Percentiles rank a stretch among this genome's conserved stretches.
phyloP scores from a whole-genome alignment of 2,888 invertebrate species.

The Blera fallax region DNA sequence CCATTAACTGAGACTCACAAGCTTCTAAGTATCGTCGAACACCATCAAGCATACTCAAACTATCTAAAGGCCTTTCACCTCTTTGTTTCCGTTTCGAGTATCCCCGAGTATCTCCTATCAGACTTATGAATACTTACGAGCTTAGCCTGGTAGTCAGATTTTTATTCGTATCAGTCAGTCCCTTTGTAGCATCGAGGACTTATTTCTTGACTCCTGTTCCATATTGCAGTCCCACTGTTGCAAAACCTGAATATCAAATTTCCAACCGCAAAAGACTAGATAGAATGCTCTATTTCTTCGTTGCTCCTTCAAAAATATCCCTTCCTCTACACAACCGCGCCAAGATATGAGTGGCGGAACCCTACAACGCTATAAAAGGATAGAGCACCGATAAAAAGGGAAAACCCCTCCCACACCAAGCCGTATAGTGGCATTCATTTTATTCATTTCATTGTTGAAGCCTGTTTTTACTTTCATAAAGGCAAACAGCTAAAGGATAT shows the following conservation, averaged over 20 bases:
- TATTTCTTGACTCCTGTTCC: not conserved
- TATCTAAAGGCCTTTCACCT: no score
- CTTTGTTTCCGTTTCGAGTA: not conserved
- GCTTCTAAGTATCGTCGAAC: no score
- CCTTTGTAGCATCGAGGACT: not conserved
- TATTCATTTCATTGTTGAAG: slow-evolving; percentile 21
- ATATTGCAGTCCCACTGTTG: not conserved
- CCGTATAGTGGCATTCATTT: not conserved
- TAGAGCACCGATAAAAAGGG: not conserved
- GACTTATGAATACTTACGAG: no score
- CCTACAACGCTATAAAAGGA: slow-evolving; percentile 18
- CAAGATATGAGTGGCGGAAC: slow-evolving; percentile 9
- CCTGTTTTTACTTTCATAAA: slow-evolving; percentile 5
- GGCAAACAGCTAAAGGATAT: not conserved
- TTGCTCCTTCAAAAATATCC: not conserved
- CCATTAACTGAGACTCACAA: no score
- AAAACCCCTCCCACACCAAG: not conserved
- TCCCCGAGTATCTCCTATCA: not conserved
- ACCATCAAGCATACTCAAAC: no score
- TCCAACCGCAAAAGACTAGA: not conserved
- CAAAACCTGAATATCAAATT: not conserved
- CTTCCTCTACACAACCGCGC: not conserved
- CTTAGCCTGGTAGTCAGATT: not conserved
- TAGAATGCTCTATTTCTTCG: not conserved
- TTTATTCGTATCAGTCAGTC: not conserved